phyloP scores from a whole-genome alignment of 2,888 invertebrate species.

The Acanthosepion pharaonis region DNA sequence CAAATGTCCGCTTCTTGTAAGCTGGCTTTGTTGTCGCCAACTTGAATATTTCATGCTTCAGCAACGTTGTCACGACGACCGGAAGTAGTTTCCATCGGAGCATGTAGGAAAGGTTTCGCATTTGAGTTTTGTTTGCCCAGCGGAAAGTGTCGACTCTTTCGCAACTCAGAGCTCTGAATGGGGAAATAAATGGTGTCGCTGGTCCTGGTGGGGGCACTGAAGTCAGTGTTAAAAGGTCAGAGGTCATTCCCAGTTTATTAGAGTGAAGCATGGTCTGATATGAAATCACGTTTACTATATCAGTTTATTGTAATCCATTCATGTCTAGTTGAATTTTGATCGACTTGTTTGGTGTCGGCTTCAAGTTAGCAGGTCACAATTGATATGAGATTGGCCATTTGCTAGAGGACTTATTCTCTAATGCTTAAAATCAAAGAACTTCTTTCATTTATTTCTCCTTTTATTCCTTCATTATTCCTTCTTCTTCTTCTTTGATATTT shows the following conservation, averaged over 20 bases:
- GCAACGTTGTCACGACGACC: neutral
- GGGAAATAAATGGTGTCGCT: neutral
- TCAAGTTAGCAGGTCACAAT: too few relatives aligned
- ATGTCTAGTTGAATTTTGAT: too few relatives aligned
- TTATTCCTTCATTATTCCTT: neutral
- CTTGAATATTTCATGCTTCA: neutral
- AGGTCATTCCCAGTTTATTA: neutral
- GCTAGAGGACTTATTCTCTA: too few relatives aligned
- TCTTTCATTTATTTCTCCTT: neutral
- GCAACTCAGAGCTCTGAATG: neutral
- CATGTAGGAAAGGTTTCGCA: neutral
- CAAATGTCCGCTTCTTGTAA: too few relatives aligned
- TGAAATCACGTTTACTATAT: too few relatives aligned
- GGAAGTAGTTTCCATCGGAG: neutral
- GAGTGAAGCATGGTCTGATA: too few relatives aligned
- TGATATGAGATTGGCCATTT: too few relatives aligned
- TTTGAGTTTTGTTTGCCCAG: neutral
- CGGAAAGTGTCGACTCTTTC: neutral
- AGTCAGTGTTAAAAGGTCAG: neutral
- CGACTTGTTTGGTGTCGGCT: too few relatives aligned
- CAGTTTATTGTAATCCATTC: too few relatives aligned
- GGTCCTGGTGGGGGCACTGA: neutral
- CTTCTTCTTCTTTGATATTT: too few relatives aligned
- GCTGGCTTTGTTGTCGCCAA: neutral
- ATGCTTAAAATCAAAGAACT: neutral